phyloP scores from a whole-genome alignment of 2,113 vertebrate genomes.

The Hippolais icterina region DNA sequence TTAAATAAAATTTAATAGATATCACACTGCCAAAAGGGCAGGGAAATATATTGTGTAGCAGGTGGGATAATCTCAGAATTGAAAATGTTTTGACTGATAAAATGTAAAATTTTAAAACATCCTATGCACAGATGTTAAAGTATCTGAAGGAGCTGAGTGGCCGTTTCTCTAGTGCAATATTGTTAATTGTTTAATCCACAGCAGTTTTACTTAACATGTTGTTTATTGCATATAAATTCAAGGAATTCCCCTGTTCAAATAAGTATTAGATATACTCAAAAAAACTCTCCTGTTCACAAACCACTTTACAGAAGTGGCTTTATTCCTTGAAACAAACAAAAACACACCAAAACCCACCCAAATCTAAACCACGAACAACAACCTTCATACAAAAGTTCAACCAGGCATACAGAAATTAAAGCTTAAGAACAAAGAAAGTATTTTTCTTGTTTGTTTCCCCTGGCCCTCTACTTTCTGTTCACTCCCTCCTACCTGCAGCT shows the following conservation, averaged over 20 bases:
- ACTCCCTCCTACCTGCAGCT: background rate
- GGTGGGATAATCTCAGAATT: background rate
- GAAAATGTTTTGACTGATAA: background rate
- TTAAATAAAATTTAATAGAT: background rate
- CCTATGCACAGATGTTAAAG: background rate
- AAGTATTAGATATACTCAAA: background rate
- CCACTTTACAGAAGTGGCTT: background rate
- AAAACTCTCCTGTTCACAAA: rapidly evolving
- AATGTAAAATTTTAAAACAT: background rate
- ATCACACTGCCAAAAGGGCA: background rate
- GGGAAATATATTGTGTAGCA: background rate
- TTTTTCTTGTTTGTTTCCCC: background rate
- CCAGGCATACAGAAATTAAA: background rate
- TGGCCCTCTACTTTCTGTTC: background rate
- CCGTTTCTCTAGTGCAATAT: background rate
- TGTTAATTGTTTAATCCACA: background rate
- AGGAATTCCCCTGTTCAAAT: background rate
- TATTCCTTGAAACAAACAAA: background rate
- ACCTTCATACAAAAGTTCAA: background rate
- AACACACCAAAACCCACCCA: background rate
- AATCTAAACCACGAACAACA: background rate
- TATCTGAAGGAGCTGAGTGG: background rate
- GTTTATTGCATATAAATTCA: background rate
- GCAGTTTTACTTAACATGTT: background rate
- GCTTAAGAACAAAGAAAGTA: background rate